Evolutionary conservation across 1,140 invertebrate genomes (phyloP).

Genomic region (Bombus confusus): DNA sequence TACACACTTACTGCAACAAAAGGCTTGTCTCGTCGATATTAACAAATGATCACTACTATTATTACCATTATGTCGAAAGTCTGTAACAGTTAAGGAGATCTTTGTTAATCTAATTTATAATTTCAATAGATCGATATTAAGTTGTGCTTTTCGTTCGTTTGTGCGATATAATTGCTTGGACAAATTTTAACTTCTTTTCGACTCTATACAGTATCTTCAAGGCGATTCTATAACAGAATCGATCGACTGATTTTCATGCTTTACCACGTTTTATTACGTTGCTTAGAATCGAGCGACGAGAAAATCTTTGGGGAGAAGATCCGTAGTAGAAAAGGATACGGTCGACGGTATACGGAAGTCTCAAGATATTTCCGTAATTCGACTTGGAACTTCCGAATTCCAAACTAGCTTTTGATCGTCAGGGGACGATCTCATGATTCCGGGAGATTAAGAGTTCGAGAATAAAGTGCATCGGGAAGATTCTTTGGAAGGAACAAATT

Average conservation of each 20-base stretch:
- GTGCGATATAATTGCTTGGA: not conserved
- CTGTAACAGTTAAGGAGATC: not conserved
- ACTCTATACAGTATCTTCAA: not conserved
- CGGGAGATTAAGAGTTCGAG: not conserved
- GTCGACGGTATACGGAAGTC: not conserved
- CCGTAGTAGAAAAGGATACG: not conserved
- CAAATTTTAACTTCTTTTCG: not conserved
- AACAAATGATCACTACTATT: too few species aligned
- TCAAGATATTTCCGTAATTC: constrained; percentile 18
- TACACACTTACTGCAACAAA: too few species aligned
- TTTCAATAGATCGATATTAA: not conserved
- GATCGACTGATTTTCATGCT: not conserved
- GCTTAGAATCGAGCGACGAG: not conserved
- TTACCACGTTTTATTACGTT: not conserved
- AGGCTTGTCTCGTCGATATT: too few species aligned
- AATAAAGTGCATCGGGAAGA: constrained; percentile 3
- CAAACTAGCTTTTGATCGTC: constrained; percentile 17
- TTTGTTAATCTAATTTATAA: too few species aligned
- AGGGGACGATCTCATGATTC: constrained; percentile 15
- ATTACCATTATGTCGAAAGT: not conserved
- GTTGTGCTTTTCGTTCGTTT: too few species aligned
- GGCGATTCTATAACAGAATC: not conserved
- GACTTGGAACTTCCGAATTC: constrained; percentile 12
- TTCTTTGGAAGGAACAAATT: constrained; percentile 1
- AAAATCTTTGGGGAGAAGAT: not conserved